Evolutionary conservation across 2,113 vertebrate species (phyloP).

Genomic region (Ramphastos sulfuratus): DNA sequence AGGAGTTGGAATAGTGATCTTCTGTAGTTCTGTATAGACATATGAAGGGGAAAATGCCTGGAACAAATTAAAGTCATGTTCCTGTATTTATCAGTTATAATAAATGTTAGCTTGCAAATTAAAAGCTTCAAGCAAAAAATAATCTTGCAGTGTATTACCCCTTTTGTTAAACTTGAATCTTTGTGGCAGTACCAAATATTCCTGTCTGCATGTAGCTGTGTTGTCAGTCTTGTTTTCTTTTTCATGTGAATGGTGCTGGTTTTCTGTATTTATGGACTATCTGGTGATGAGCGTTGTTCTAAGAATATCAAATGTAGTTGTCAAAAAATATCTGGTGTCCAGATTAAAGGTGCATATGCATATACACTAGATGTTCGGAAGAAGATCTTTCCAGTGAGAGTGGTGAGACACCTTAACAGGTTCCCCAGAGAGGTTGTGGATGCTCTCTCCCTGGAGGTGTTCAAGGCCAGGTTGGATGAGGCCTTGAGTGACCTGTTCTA

Average conservation of each 20-base stretch:
- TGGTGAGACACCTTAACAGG: too few species aligned
- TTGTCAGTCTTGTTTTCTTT: background rate
- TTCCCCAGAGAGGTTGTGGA: too few species aligned
- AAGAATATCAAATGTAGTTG: background rate
- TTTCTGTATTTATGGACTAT: background rate
- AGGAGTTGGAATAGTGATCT: background rate
- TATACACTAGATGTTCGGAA: too few species aligned
- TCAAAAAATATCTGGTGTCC: background rate
- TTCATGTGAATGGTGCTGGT: background rate
- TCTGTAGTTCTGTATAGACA: background rate
- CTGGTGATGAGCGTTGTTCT: background rate
- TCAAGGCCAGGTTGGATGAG: too few species aligned
- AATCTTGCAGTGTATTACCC: background rate
- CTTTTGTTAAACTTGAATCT: background rate
- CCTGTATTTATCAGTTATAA: background rate
- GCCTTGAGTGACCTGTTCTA: too few species aligned
- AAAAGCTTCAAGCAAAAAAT: background rate
- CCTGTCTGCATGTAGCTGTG: accelerated
- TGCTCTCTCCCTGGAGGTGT: too few species aligned
- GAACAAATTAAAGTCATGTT: background rate
- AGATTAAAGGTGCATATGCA: background rate
- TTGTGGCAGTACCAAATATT: background rate
- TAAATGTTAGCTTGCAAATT: background rate
- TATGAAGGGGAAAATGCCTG: background rate
- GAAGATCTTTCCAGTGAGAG: too few species aligned